These are phyloP conservation scores for Notiomystis cincta DNA, from an alignment of 2,113 vertebrate species.

Conservation along the genomic window DNA sequence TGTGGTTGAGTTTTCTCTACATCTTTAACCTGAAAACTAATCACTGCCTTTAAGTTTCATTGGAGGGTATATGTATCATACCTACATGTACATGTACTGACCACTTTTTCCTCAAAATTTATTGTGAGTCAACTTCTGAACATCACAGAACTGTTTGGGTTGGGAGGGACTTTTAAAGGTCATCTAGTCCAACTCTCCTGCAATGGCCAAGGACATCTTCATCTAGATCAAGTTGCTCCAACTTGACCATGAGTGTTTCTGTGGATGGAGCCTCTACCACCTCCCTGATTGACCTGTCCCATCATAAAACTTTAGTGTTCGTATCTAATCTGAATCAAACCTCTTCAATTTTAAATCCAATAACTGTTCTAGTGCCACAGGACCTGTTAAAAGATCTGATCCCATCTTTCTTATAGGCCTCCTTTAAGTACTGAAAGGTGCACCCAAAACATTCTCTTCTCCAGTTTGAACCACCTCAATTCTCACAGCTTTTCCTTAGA, in stretches of 20 bases:
- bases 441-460: neutral
- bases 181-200: neutral
- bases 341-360: neutral
- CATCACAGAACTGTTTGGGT: neutral
- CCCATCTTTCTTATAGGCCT: neutral
- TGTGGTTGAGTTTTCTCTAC: neutral
- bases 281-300: neutral
- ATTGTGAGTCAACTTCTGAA: neutral
- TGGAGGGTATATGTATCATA: neutral
- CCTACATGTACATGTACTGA: neutral
- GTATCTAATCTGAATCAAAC: neutral
- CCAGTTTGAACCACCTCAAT: neutral
- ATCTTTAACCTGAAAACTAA: neutral
- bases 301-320: neutral
- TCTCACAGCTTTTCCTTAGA: neutral
- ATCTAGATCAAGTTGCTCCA: neutral
- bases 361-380: neutral
- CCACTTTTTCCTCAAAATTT: neutral
- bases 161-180: neutral
- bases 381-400: neutral
- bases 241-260: neutral
- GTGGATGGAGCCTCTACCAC: neutral
- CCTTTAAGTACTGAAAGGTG: neutral
- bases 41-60: neutral
- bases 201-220: neutral